phyloP scores from a whole-genome alignment of 1,140 invertebrate species.

The Gonatopus flavifemur region DNA sequence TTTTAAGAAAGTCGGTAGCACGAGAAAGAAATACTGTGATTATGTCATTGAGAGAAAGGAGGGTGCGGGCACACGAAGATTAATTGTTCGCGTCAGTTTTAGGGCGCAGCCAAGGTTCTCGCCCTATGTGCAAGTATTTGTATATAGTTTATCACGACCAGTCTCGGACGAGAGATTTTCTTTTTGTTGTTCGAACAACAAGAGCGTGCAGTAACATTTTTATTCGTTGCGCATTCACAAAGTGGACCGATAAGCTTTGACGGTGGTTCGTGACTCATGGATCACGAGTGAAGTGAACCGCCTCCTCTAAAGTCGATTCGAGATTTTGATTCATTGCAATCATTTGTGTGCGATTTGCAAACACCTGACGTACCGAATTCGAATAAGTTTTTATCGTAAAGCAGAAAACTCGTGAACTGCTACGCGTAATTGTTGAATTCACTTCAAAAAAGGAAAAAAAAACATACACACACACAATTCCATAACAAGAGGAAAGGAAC shows the following conservation, averaged over 20 bases:
- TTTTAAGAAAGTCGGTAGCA: slow-evolving; percentile 16
- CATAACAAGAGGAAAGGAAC: too few relatives aligned
- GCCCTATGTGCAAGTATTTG: slow-evolving; percentile 8
- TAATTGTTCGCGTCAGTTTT: slow-evolving; percentile 33
- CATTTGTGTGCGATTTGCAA: slow-evolving; percentile 14
- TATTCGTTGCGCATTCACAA: slow-evolving; percentile 5
- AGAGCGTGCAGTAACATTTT: too few relatives aligned
- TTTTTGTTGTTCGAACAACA: neutral
- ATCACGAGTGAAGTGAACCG: slow-evolving; percentile 12
- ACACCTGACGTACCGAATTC: slow-evolving; percentile 9
- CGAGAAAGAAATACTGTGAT: slow-evolving; percentile 6
- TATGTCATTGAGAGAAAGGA: slow-evolving; percentile 34
- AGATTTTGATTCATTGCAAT: slow-evolving; percentile 29
- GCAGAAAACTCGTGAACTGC: neutral
- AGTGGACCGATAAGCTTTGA: slow-evolving; percentile 21
- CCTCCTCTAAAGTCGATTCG: slow-evolving; percentile 19
- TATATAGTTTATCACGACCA: slow-evolving; percentile 19
- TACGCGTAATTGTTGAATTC: too few relatives aligned
- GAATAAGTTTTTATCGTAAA: too few relatives aligned
- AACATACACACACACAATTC: too few relatives aligned
- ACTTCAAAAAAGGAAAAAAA: too few relatives aligned
- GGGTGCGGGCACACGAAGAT: slow-evolving; percentile 37
- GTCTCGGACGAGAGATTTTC: slow-evolving; percentile 13
- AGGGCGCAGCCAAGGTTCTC: slow-evolving; percentile 28
- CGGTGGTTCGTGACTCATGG: slow-evolving; percentile 27